Evolutionary conservation across 1,140 invertebrate genomes (phyloP).

Genomic region (Pachyrhynchus sulphureomaculatus): DNA sequence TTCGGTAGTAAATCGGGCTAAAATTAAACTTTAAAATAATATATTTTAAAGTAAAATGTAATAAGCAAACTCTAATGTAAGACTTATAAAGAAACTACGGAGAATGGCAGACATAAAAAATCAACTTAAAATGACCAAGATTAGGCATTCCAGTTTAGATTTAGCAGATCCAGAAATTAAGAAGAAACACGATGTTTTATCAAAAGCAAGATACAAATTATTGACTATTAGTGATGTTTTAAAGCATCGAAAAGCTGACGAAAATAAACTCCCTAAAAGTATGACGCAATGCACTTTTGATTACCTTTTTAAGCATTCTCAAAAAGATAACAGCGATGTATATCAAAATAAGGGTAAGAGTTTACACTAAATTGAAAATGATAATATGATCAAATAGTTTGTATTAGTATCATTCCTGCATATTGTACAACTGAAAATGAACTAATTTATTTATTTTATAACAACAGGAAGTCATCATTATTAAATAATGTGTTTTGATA

Average conservation of each 20-base stretch:
- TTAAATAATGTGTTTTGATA: no score
- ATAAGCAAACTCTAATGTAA: no score
- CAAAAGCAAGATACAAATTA: conserved; percentile 48
- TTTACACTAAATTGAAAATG: neutral
- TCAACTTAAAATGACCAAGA: conserved; percentile 35
- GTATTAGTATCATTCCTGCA: no score
- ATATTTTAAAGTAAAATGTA: no score
- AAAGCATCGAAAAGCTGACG: conserved; percentile 34
- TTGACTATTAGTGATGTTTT: conserved; percentile 42
- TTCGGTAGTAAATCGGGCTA: no score
- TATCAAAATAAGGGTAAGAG: conserved; percentile 5
- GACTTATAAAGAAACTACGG: no score
- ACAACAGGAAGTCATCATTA: no score
- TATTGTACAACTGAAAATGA: no score
- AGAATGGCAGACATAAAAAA: conserved; percentile 27
- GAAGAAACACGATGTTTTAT: conserved; percentile 47
- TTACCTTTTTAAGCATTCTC: conserved; percentile 45
- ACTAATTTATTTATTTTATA: no score
- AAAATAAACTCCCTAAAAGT: conserved; percentile 35
- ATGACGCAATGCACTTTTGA: conserved; percentile 47
- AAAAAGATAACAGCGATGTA: conserved; percentile 24
- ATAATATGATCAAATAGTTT: no score
- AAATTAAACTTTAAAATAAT: no score
- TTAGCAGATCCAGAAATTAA: conserved; percentile 39
- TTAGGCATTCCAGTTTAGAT: conserved; percentile 46